Evolutionary conservation across 2,888 invertebrate genomes (phyloP), one percentile per base, ranked within the genome.

Genomic region (Bombyx huttoni): DNA sequence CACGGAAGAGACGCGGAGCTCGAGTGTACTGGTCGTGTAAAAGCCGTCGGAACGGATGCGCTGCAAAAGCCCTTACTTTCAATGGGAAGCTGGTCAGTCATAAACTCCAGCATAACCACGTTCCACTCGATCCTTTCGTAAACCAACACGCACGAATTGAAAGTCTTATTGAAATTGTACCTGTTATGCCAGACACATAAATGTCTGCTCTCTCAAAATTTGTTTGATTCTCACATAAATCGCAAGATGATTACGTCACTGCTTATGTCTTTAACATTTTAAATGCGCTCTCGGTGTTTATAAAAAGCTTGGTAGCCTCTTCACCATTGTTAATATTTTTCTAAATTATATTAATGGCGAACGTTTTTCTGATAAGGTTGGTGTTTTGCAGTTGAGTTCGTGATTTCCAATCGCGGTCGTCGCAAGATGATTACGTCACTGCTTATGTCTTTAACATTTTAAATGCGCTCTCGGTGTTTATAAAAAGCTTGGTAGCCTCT

Each of bases 351-450:
- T 24, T 49, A 60, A 59, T 58, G 52, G 56, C 58, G 63, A 69
- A 64, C 65, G 66, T 64, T 71, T 63, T 68, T 67, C 61, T 75
- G 68, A 82, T 61, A 62, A 67, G 64, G 64, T 57, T 70, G 67
- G 66, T 79, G 63, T 79, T 79, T 89, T 88, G 57, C 88, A 89
- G 89, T 88, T 63, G 86, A 89, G 72, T 89, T 88, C 84, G 85
- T 89, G 80, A 89, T 89, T 73, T 88, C 89, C 55, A 89, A 89
- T 64, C 84, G 89, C 45, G 89, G 89, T 45, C 75, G 88, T 56
- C 76, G 89, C n/a, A n/a, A n/a, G n/a, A n/a, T n/a, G n/a, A n/a
- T n/a, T n/a, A n/a, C n/a, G n/a, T n/a, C n/a, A n/a, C n/a, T n/a
- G 24, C 24, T 5, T 24, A 24, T 1, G 24, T 24, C 24, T 24